Evolutionary conservation across 2,888 invertebrate species (phyloP).

Genomic region (Lobophora halterata): DNA sequence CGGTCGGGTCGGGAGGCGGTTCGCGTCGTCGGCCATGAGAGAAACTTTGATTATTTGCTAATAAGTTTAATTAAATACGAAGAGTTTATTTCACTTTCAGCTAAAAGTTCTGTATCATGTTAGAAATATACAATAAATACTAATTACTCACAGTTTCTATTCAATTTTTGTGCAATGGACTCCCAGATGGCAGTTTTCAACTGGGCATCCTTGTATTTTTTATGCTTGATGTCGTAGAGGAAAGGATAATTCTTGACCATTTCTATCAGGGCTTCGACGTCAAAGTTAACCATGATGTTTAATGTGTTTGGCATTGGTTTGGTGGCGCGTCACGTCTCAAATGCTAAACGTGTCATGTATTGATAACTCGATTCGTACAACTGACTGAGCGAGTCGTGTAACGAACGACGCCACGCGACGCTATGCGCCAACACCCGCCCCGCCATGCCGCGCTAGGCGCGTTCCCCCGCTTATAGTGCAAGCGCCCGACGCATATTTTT

Average conservation of each 20-base stretch:
- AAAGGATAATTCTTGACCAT: constrained; percentile 18
- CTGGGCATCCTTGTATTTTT: constrained; percentile 21
- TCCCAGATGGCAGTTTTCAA: constrained; percentile 21
- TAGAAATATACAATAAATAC: background rate
- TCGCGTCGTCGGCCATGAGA: no score
- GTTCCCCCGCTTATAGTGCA: no score
- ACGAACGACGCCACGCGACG: constrained; percentile 22
- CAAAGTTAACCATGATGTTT: constrained; percentile 12
- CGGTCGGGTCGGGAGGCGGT: no score
- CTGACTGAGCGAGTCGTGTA: constrained; percentile 6
- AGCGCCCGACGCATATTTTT: no score
- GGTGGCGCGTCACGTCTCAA: constrained; percentile 1
- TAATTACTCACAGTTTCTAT: constrained; percentile 15
- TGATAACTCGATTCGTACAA: no score
- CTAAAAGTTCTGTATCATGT: no score
- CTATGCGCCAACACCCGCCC: no score
- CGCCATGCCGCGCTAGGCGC: no score
- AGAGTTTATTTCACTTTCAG: no score
- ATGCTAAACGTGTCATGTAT: no score
- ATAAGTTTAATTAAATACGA: no score
- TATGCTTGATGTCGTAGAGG: constrained; percentile 19
- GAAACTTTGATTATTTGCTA: no score
- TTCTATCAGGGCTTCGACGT: constrained; percentile 20
- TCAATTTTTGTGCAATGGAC: constrained; percentile 15
- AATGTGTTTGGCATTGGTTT: background rate